Conservation (phyloP, 2,888 invertebrate species). For the Heliconius aoede region DNA sequence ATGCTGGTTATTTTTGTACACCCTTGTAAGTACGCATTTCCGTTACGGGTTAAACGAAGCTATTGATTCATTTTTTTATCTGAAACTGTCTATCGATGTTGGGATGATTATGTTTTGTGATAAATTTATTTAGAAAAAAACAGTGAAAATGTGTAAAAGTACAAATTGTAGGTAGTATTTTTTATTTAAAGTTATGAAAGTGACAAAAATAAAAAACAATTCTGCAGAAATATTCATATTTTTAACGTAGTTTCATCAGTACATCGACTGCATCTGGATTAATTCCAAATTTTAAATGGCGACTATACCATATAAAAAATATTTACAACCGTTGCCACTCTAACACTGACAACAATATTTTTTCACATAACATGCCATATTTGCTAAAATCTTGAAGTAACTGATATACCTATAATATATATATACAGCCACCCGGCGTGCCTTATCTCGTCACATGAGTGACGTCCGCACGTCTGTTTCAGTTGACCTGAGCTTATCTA, state of each 20-base stretch:
- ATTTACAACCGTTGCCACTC: too few relatives aligned
- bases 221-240: too few relatives aligned
- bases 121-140: background rate
- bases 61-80: constrained; percentile 39
- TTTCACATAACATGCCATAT: too few relatives aligned
- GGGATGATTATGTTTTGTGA: background rate
- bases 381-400: background rate
- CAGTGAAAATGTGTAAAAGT: too few relatives aligned
- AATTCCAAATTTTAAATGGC: too few relatives aligned
- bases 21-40: constrained; percentile 50
- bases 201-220: too few relatives aligned
- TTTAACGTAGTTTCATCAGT: too few relatives aligned
- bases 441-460: constrained; percentile 42
- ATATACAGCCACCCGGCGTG: constrained; percentile 45
- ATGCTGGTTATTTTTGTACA: constrained; percentile 54
- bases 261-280: too few relatives aligned
- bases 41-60: constrained; percentile 45
- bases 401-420: constrained; percentile 27
- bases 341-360: too few relatives aligned
- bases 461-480: constrained; percentile 32
- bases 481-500: constrained; percentile 41
- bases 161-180: too few relatives aligned
- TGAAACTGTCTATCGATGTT: constrained; percentile 2
- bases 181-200: too few relatives aligned
- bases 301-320: too few relatives aligned